Evolutionary conservation across 30 jellyfish, hydroid and myxozoan genomes (phyloP), one percentile per base, ranked within the genome.

Genomic region (Aurelia aurita): DNA sequence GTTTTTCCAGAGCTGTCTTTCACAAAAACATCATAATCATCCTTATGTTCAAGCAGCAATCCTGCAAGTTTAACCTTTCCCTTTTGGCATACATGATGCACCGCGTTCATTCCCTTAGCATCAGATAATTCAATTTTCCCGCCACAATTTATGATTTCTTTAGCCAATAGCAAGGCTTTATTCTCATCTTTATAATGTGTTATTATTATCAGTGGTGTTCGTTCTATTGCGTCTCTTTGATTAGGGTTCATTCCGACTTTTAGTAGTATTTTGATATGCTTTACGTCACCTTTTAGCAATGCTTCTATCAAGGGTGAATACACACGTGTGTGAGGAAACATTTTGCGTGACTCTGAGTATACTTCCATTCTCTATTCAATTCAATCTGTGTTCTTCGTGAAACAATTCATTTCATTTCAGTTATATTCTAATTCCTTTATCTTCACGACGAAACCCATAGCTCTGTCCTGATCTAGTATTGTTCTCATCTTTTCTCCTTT

Each of bases 51-150:
- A 2, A 75, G 76, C 43, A 75, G 25, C 19, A 44, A 14, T 13
- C 11, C 67, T 6, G 68, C 89, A 3, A 78, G 35, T 3, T 13
- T 31, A 2, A 0, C 31, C 39, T 35, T 60, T 0, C 80, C 80
- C 46, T 64, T 78, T 21, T 63, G 71, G 78, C 89, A 78, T n/a
- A 74, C 87, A 75, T 75, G 87, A 35, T 75, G 87, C 87, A 75
- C 21, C 12, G 87, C 87, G 53, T 80, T 80, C 90, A 39, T 80
- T 47, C 83, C 83, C n/a, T 54, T 49, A 1, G 22, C 32, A 47
- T 80, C 90, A 25, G 90, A 6, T 0, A 29, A 29, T 26, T 80
- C 84, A 5, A 80, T 80, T 32, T 51, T 66, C 31, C 75, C 90
- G 23, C 90, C 90, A 18, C 10, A 47, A 13, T 22, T 51, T 14